phyloP scores from a whole-genome alignment of 2,797 vertebrate species.

The Mastacembelus armatus region DNA sequence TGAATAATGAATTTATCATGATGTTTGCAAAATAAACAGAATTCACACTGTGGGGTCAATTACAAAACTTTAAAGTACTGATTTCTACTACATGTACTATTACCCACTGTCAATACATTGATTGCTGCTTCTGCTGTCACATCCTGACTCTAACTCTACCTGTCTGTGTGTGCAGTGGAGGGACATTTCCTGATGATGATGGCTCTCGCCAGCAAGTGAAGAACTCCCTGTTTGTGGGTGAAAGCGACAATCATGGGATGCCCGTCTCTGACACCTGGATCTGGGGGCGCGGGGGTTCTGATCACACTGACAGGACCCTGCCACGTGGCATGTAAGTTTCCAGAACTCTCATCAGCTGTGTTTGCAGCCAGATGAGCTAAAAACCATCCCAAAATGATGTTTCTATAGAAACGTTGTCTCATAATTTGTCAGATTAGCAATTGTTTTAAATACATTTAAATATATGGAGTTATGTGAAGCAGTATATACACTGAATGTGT shows the following conservation, averaged over 20 bases:
- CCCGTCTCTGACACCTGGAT: slow-evolving; percentile 82
- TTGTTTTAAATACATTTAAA: too few species aligned
- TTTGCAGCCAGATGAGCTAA: too few species aligned
- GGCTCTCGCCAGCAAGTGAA: slow-evolving; percentile 96
- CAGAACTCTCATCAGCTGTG: too few species aligned
- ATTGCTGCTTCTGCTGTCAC: neutral
- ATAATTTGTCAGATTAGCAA: too few species aligned
- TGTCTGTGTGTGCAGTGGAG: slow-evolving; percentile 84
- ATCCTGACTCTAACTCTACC: neutral
- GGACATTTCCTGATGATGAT: slow-evolving; percentile 96
- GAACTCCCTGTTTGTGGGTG: slow-evolving; percentile 96
- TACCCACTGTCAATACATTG: neutral
- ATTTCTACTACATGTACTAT: neutral
- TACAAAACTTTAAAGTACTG: too few species aligned
- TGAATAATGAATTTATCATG: too few species aligned
- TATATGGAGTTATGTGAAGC: too few species aligned
- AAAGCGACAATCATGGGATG: slow-evolving; percentile 92
- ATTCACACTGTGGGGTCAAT: too few species aligned
- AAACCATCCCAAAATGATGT: too few species aligned
- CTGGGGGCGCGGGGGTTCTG: slow-evolving; percentile 92
- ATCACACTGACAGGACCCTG: slow-evolving; percentile 89
- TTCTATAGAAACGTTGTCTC: too few species aligned
- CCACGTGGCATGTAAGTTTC: slow-evolving; percentile 91
- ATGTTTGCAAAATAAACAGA: too few species aligned
- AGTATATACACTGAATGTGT: too few species aligned